Conservation (phyloP, 2,888 invertebrate genomes). For the Troilus luridus region DNA sequence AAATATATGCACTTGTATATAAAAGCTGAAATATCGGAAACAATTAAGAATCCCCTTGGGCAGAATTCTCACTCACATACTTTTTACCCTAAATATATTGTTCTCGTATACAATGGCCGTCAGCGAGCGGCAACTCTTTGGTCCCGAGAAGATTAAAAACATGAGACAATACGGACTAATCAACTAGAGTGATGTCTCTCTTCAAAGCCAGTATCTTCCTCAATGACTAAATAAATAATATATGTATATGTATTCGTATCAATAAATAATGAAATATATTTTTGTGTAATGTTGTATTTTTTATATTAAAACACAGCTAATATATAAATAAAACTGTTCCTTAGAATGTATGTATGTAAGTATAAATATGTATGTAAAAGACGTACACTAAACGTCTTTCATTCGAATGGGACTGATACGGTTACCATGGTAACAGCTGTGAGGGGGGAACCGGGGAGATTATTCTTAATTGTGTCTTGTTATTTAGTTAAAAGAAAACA, state of each 20-base stretch:
- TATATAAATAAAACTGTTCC: too few species aligned
- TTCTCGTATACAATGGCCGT: background rate
- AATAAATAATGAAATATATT: background rate
- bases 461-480: too few species aligned
- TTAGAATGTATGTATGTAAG: too few species aligned
- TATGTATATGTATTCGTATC: background rate
- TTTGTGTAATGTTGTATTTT: background rate
- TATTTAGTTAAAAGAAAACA: too few species aligned
- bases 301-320: too few species aligned
- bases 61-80: slow-evolving; percentile 4
- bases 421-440: too few species aligned
- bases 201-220: background rate
- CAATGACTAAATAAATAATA: background rate
- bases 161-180: slow-evolving; percentile 34
- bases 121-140: background rate
- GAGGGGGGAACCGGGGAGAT: too few species aligned
- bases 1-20: too few species aligned
- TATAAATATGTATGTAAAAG: too few species aligned
- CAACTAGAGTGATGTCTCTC: slow-evolving; percentile 23
- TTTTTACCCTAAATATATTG: slow-evolving; percentile 32
- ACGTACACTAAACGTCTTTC: too few species aligned
- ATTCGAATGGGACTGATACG: too few species aligned
- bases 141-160: background rate
- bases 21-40: too few species aligned
- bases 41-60: background rate